Evolutionary conservation across 1,140 invertebrate genomes (phyloP), one percentile per base, ranked within the genome.

Genomic region (Triops longicaudatus): DNA sequence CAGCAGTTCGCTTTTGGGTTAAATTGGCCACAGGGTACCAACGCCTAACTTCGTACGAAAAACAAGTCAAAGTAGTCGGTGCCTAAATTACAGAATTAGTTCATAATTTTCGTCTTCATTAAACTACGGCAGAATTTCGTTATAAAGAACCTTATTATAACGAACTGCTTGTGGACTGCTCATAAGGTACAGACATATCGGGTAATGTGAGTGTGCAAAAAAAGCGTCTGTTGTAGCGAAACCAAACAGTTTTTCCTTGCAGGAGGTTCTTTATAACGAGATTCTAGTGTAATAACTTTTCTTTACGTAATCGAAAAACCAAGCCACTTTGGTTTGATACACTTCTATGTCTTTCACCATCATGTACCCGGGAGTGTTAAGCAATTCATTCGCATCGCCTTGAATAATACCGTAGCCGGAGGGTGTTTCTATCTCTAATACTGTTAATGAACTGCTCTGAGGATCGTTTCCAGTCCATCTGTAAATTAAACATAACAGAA

Each of bases 11-110:
- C 75, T 87, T 84, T n/a, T 84, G 82, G 7, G 88, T 88, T 79
- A 87, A 82, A 81, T 90, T 90, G 17, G 88, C 88, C 1, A 89
- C 87, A 6, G 89, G 88, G 81, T 85, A 88, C 87, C 87, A 90
- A 43, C 89, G 81, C 73, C 84, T 83, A 12, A 88, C 84, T 27
- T 82, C 83, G 79, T 85, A 85, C 75, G 85, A 83, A 79, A 86
- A 85, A 77, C 86, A 86, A 0, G 84, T 86, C 50, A 63, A 11
- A n/a, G 22, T 63, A 22, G 0, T 63, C 17, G 50, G 50, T 63
- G 17, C 50, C 50, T 63, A 63, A 63, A 63, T 17, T 63, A 63
- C 6, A n/a, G 0, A 63, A 37, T 37, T 22, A 63, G 14, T 3
- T 4, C 4, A 12, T 44, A 44, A 12, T 44, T 44, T 44, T 11